These are phyloP conservation scores for Catonia carolina DNA, from an alignment of 2,888 invertebrate genomes.

Conservation along the genomic window DNA sequence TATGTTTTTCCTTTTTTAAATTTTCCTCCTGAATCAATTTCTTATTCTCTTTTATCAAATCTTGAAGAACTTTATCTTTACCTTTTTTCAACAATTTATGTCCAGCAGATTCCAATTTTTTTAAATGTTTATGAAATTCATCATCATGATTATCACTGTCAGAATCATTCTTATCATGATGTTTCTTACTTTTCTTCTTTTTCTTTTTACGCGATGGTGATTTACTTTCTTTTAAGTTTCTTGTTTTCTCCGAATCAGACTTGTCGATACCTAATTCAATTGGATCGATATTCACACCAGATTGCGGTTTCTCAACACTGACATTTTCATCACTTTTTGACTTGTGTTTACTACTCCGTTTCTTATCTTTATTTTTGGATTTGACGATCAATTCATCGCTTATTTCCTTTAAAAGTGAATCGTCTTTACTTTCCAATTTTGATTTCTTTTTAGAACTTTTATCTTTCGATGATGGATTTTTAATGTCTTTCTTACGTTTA, in stretches of 20 bases:
- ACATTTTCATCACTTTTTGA: too few species aligned
- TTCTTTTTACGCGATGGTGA: not conserved
- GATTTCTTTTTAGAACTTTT: constrained; percentile 1
- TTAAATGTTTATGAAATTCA: too few species aligned
- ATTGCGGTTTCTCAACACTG: too few species aligned
- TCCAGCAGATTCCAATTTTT: too few species aligned
- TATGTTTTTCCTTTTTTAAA: constrained; percentile 8
- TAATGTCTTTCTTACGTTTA: constrained; percentile 11
- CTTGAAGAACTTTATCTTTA: not conserved
- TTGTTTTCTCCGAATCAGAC: too few species aligned
- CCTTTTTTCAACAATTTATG: too few species aligned
- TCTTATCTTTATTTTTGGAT: not conserved
- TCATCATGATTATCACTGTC: too few species aligned
- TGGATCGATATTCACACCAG: too few species aligned
- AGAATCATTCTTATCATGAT: too few species aligned
- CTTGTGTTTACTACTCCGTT: not conserved
- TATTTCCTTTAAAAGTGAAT: not conserved
- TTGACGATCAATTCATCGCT: not conserved
- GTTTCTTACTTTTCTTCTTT: not conserved
- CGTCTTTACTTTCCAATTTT: not conserved
- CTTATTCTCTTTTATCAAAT: constrained; percentile 5
- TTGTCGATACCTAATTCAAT: too few species aligned
- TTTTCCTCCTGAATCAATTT: constrained; percentile 6
- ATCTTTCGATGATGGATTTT: constrained; percentile 18
- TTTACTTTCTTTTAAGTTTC: too few species aligned